These are phyloP conservation scores for Melitaea cinxia DNA, from an alignment of 1,140 invertebrate species.

Conservation along the genomic window DNA sequence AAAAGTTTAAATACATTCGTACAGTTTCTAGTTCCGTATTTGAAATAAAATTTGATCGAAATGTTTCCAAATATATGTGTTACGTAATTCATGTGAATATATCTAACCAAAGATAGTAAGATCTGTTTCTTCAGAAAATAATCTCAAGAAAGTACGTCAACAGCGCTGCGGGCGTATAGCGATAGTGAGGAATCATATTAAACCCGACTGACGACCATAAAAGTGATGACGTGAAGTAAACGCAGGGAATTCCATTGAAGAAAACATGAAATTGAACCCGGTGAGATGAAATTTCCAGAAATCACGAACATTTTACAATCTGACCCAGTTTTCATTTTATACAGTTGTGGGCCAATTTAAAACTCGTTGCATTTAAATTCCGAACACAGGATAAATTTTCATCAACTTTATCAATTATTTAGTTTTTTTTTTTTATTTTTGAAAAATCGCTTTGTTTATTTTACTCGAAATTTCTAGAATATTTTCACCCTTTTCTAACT, in stretches of 20 bases:
- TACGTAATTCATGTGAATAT: not conserved
- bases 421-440: not conserved
- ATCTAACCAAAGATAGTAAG: not conserved
- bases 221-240: constrained; percentile 15
- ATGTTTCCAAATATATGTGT: too few species aligned
- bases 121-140: not conserved
- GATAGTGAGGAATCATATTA: constrained; percentile 19
- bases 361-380: constrained; percentile 13
- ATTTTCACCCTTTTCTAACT: too few species aligned
- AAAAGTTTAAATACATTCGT: too few species aligned
- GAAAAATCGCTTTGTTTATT: not conserved
- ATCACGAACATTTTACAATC: constrained; percentile 10
- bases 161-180: constrained; percentile 12
- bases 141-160: not conserved
- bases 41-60: too few species aligned
- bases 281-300: constrained; percentile 12
- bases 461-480: not conserved
- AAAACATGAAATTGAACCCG: constrained; percentile 12
- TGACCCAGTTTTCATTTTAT: constrained; percentile 13
- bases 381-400: not conserved
- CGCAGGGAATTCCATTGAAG: constrained; percentile 14
- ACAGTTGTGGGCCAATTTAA: constrained; percentile 10
- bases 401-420: not conserved
- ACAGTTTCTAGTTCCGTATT: too few species aligned
- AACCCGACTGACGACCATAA: constrained; percentile 15